Evolutionary conservation across 2,113 vertebrate genomes (phyloP).

Genomic region (Corythoichthys haematopterus): DNA sequence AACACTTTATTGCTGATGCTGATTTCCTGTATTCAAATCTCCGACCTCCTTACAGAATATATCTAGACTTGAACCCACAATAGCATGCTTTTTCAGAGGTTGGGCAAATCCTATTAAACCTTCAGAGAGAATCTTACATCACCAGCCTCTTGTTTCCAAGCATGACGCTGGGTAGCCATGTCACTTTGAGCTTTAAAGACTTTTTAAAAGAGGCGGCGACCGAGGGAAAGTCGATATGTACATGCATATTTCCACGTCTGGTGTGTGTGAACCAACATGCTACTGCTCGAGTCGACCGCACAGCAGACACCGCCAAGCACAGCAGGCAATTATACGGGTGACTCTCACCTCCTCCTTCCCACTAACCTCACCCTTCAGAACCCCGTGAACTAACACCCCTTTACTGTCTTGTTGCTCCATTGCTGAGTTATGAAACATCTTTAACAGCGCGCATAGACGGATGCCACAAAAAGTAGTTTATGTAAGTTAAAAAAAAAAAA

Average conservation of each 20-base stretch:
- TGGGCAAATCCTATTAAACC: constrained; percentile 24
- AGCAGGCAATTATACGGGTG: constrained; percentile 64
- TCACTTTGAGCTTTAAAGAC: constrained; percentile 32
- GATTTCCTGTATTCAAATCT: neutral
- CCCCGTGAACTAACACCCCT: constrained; percentile 50
- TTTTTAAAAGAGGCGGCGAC: constrained; percentile 36
- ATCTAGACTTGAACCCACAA: neutral
- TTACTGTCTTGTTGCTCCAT: constrained; percentile 50
- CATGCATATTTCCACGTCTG: constrained; percentile 65
- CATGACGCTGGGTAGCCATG: constrained; percentile 23
- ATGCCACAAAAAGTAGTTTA: neutral
- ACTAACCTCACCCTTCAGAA: constrained; percentile 17
- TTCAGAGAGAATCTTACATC: constrained; percentile 45
- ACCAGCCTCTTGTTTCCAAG: constrained; percentile 39
- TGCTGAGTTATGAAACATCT: constrained; percentile 37
- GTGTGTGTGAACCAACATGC: constrained; percentile 63
- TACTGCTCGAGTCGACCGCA: constrained; percentile 56
- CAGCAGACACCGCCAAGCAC: constrained; percentile 57
- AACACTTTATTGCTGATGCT: neutral
- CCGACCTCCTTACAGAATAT: constrained; percentile 22
- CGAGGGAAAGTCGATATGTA: constrained; percentile 50
- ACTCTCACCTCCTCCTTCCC: constrained; percentile 12
- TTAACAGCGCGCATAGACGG: constrained; percentile 5
- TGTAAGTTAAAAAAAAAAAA: neutral
- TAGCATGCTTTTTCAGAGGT: constrained; percentile 9